phyloP scores from a whole-genome alignment of 2,113 vertebrate species.

The Lota lota region DNA sequence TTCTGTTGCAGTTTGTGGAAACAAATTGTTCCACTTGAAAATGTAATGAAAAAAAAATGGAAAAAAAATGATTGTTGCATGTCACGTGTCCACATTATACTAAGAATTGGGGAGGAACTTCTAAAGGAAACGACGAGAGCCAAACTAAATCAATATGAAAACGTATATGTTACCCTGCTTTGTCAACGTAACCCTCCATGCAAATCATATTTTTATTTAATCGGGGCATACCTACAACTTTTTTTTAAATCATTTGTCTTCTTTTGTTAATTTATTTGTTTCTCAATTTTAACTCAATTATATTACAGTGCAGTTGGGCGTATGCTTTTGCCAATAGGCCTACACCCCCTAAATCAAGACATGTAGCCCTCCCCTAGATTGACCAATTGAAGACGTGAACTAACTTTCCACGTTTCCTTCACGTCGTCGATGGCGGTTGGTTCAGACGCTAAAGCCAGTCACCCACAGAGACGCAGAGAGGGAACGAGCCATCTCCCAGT shows the following conservation, averaged over 20 bases:
- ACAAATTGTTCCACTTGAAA: conserved; percentile 19
- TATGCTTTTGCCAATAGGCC: too few relatives aligned
- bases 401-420: background rate
- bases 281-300: conserved; percentile 25
- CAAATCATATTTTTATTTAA: background rate
- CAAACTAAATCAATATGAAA: conserved; percentile 12
- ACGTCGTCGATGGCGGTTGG: background rate
- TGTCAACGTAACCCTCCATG: conserved; percentile 13
- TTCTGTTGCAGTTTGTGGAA: conserved; percentile 21
- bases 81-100: conserved; percentile 1
- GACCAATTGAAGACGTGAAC: too few relatives aligned
- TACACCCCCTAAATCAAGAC: too few relatives aligned
- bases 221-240: too few relatives aligned
- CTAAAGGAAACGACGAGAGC: background rate
- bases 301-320: background rate
- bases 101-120: background rate
- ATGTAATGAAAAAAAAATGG: background rate
- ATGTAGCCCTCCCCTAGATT: too few relatives aligned
- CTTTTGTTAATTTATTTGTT: background rate
- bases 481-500: background rate
- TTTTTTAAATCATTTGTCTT: background rate
- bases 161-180: conserved; percentile 29
- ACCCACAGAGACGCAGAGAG: conserved; percentile 17
- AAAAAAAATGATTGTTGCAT: background rate
- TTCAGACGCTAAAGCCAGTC: conserved; percentile 5